phyloP scores from a whole-genome alignment of 1,140 invertebrate genomes.

The Rhagoletis pomonella region DNA sequence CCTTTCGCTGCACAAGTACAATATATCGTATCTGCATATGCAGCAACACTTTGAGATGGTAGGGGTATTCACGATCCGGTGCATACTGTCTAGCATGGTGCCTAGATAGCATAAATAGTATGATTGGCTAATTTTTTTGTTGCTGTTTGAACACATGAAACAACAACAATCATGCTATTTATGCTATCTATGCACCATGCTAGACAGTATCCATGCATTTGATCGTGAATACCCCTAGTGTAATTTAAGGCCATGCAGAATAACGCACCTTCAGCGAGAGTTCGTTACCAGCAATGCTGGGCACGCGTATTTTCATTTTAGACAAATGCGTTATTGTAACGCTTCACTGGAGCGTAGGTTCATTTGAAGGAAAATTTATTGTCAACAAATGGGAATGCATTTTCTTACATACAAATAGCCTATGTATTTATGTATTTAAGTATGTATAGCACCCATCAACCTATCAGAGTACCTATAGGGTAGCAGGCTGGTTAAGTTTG shows the following conservation, averaged over 20 bases:
- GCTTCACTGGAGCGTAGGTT: conserved; percentile 1
- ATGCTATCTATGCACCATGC: no score
- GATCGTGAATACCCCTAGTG: no score
- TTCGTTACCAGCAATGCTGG: neutral
- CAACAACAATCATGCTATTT: no score
- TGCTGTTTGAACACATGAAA: no score
- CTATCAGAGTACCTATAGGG: no score
- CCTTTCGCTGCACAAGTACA: neutral
- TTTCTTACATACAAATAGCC: neutral
- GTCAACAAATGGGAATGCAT: conserved; percentile 12
- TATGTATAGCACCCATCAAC: neutral
- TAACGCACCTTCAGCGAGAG: neutral
- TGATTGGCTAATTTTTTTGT: no score
- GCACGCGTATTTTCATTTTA: conserved; percentile 29
- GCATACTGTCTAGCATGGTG: no score
- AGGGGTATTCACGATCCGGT: no score
- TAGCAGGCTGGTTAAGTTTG: no score
- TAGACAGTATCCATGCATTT: no score
- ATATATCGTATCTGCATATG: neutral
- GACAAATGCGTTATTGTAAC: neutral
- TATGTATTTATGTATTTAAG: neutral
- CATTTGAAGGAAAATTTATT: conserved; percentile 45
- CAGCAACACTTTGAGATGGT: neutral
- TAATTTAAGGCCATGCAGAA: neutral
- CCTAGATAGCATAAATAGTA: no score